Evolutionary conservation across 2,797 vertebrate genomes (phyloP).

Genomic region (Zenarchopterus dispar): DNA sequence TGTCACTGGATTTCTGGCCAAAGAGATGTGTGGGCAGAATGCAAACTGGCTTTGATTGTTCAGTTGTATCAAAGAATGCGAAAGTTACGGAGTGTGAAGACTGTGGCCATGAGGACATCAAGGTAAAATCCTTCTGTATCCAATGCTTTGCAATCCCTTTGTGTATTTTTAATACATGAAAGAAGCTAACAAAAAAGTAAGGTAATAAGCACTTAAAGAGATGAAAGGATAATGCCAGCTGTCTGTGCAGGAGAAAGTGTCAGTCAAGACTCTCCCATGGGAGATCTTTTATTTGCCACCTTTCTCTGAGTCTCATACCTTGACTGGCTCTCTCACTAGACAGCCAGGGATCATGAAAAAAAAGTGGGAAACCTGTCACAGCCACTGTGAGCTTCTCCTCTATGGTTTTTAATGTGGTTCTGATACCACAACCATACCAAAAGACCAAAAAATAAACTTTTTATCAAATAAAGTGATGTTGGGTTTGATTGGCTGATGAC

Average conservation of each 20-base stretch:
- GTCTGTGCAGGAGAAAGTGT: slow-evolving; percentile 15
- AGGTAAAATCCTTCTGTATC: neutral
- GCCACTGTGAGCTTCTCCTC: too few relatives aligned
- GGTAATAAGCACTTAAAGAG: slow-evolving; percentile 49
- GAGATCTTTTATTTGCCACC: too few relatives aligned
- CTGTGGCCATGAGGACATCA: slow-evolving; percentile 25
- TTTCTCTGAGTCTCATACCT: too few relatives aligned
- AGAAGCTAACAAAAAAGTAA: slow-evolving; percentile 40
- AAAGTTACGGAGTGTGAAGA: slow-evolving; percentile 17
- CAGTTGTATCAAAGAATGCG: slow-evolving; percentile 30
- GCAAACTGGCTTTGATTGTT: slow-evolving; percentile 66
- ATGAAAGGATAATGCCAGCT: slow-evolving; percentile 48
- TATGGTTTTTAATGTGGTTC: too few relatives aligned
- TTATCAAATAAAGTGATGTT: too few relatives aligned
- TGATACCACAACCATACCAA: too few relatives aligned
- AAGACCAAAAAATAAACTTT: too few relatives aligned
- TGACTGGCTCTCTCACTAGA: too few relatives aligned
- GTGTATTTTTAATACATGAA: slow-evolving; percentile 38
- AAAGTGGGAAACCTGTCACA: too few relatives aligned
- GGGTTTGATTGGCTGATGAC: too few relatives aligned
- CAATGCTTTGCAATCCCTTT: slow-evolving; percentile 15
- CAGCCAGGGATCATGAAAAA: too few relatives aligned
- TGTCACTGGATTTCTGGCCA: slow-evolving; percentile 55
- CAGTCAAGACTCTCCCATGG: too few relatives aligned
- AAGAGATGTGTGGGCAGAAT: slow-evolving; percentile 65